Conservation (phyloP, 2,888 invertebrate genomes). For the Auanema freiburgensis region DNA sequence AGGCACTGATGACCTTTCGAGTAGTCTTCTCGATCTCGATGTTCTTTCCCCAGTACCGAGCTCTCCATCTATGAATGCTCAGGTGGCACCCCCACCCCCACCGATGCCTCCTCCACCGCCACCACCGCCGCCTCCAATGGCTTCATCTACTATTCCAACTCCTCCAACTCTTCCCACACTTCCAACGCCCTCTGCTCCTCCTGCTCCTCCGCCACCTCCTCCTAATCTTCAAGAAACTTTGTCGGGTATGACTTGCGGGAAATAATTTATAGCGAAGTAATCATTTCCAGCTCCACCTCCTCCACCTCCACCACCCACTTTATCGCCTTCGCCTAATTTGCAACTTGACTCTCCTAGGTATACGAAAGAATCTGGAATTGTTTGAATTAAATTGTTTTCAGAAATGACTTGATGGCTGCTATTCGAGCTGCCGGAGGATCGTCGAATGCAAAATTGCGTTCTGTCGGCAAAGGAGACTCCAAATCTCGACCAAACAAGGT, state of each 20-base stretch:
- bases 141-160: slow-evolving; percentile 18
- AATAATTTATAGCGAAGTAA: too few species aligned
- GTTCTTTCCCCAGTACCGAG: not conserved
- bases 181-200: slow-evolving; percentile 23
- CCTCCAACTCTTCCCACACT: slow-evolving; percentile 17
- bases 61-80: not conserved
- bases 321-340: slow-evolving; percentile 1
- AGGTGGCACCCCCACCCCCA: slow-evolving; percentile 7
- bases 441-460: slow-evolving; percentile 30
- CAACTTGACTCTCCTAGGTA: not conserved
- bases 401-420: slow-evolving; percentile 42
- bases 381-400: not conserved
- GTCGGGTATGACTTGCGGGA: too few species aligned
- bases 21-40: slow-evolving; percentile 10
- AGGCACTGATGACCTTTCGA: not conserved
- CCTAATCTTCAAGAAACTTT: too few species aligned
- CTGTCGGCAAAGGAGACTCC: slow-evolving; percentile 10
- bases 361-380: not conserved
- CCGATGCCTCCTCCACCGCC: slow-evolving; percentile 16
- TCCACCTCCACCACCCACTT: slow-evolving; percentile 9
- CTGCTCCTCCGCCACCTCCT: slow-evolving; percentile 17
- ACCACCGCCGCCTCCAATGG: slow-evolving; percentile 20
- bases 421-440: slow-evolving; percentile 47
- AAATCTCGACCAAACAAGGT: slow-evolving; percentile 1
- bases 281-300: slow-evolving; percentile 14